Evolutionary conservation across 2,113 vertebrate genomes (phyloP), one percentile per base, ranked within the genome.

Genomic region (Salvelinus namaycush): DNA sequence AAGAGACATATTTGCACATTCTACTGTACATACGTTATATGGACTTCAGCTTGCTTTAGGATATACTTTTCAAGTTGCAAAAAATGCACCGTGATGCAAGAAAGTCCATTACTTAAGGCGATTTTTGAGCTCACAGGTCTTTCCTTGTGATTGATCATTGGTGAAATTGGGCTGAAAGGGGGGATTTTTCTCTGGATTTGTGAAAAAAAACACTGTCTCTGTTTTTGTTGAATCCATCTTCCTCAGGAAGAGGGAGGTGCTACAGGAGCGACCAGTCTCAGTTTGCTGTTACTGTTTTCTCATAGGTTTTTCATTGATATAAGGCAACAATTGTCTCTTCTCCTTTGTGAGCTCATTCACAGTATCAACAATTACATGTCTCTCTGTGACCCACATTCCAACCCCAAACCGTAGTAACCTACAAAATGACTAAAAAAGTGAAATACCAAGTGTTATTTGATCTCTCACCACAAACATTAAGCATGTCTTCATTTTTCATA

Each of bases 81-180:
- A 97, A 64, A 95, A 97, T 95, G 95, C 96, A 97, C 96, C 95
- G 95, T 92, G 86, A 86, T 95, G 95, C 84, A 94, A 96, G 95
- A 97, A 96, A 97, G 96, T 98, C 96, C 94, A 76, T 95, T 94
- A 95, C 95, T 98, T 99, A 99, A 99, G 97, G 97, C 97, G 96
- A 95, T 96, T 96, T 97, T 97, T 95, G 96, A 98, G 95, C 96
- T 98, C 96, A 94, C 94, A 96, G 97, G 96, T 87, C 83, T 88
- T 87, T 89, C 77, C 51, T 90, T 60, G 85, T 92, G 84, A 90
- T 86, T 89, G 82, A 90, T 90, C 84, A 79, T 91, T 75, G 86
- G 88, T 83, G 67, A 73, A 22, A 29, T 26, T 70, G 76, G 68
- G 62, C 51, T 60, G 49, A 73, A 60, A 51, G 68, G 59, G 66